These are phyloP conservation scores for Xanthia icteritia DNA, from an alignment of 2,888 invertebrate genomes.

Conservation along the genomic window DNA sequence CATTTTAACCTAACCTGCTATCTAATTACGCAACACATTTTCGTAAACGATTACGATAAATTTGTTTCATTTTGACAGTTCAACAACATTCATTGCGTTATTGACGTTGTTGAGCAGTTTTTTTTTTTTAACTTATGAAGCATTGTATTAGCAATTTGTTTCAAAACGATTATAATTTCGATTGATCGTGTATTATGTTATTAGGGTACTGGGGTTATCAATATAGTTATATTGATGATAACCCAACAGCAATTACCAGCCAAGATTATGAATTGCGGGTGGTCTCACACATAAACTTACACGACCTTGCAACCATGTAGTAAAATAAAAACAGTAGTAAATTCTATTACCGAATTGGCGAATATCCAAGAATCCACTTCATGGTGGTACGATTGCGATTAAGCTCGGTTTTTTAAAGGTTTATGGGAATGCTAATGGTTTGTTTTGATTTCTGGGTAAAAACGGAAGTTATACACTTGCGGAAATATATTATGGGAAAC, in stretches of 20 bases:
- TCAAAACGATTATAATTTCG: too few species aligned
- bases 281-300: slow-evolving; percentile 33
- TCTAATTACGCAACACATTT: too few species aligned
- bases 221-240: too few species aligned
- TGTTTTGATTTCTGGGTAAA: slow-evolving; percentile 21
- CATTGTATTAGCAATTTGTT: too few species aligned
- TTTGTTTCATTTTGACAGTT: too few species aligned
- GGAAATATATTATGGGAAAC: too few species aligned
- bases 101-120: too few species aligned
- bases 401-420: slow-evolving; percentile 44
- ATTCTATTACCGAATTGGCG: slow-evolving; percentile 56
- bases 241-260: slow-evolving; percentile 11
- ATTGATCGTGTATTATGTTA: too few species aligned
- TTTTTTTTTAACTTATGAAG: too few species aligned
- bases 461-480: too few species aligned
- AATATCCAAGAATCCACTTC: slow-evolving; percentile 47
- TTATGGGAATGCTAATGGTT: slow-evolving; percentile 6
- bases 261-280: slow-evolving; percentile 40
- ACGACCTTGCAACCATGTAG: slow-evolving; percentile 54
- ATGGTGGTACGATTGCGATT: slow-evolving; percentile 24
- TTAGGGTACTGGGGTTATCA: neutral
- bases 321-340: slow-evolving; percentile 62
- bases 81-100: too few species aligned
- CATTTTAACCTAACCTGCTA: neutral
- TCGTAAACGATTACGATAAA: too few species aligned